These are phyloP conservation scores for Oligia fasciuncula DNA, from an alignment of 2,888 invertebrate genomes.

Conservation along the genomic window DNA sequence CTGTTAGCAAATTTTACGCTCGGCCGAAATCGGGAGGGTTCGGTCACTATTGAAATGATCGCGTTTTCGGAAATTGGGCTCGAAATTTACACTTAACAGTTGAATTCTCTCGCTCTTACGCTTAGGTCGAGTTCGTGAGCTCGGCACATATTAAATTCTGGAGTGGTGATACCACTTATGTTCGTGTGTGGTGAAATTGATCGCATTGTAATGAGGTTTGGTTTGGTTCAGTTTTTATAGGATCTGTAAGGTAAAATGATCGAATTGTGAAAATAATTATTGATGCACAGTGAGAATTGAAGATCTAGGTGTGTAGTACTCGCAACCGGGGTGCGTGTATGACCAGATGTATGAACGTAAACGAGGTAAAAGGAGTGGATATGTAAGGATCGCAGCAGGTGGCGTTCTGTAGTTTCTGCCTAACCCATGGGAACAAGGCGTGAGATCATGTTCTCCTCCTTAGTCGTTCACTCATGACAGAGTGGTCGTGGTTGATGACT, in stretches of 20 bases:
- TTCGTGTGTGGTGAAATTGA: constrained; percentile 9
- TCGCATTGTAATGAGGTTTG: neutral
- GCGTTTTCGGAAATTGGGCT: constrained; percentile 62
- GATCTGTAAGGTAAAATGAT: neutral
- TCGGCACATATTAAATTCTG: constrained; percentile 55
- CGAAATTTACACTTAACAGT: constrained; percentile 59
- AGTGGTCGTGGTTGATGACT: too few relatives aligned
- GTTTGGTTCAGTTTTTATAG: neutral
- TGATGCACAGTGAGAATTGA: neutral
- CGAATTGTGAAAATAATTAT: neutral
- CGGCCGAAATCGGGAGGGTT: constrained; percentile 53
- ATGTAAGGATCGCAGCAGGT: too few relatives aligned
- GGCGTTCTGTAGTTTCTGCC: too few relatives aligned
- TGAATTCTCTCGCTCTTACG: constrained; percentile 50
- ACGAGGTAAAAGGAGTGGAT: too few relatives aligned
- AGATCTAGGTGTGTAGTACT: too few relatives aligned
- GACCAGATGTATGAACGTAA: too few relatives aligned
- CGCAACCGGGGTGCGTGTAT: too few relatives aligned
- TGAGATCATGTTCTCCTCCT: too few relatives aligned
- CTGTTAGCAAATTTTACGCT: constrained; percentile 73
- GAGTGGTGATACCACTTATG: constrained; percentile 23
- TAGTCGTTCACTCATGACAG: too few relatives aligned
- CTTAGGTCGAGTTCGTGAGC: constrained; percentile 39
- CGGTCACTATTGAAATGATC: constrained; percentile 57
- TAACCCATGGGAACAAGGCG: neutral